Percentiles rank a stretch among this genome's conserved stretches.
phyloP scores from a whole-genome alignment of 2,113 vertebrate species.

The Thalassarche chlororhynchos region DNA sequence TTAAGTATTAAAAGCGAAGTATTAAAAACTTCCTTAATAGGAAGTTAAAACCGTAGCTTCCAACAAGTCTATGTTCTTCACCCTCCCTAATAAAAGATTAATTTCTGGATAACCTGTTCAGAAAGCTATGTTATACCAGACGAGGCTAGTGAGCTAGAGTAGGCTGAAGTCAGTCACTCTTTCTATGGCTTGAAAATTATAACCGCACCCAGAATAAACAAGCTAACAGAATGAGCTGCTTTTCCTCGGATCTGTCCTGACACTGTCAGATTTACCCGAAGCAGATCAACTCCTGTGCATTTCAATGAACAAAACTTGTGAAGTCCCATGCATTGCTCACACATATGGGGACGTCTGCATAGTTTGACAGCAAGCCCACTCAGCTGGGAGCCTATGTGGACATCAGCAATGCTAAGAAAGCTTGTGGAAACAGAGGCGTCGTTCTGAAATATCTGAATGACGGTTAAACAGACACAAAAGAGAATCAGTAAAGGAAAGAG shows the following conservation, averaged over 20 bases:
- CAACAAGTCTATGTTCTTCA: not conserved
- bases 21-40: not conserved
- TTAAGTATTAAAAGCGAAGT: not conserved
- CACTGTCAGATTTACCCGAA: not conserved
- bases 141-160: not conserved
- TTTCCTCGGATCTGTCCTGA: not conserved
- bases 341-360: not conserved
- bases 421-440: not conserved
- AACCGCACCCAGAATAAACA: not conserved
- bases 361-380: not conserved
- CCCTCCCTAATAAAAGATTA: not conserved
- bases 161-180: not conserved
- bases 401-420: not conserved
- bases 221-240: not conserved
- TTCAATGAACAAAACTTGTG: not conserved
- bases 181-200: not conserved
- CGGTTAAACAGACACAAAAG: not conserved
- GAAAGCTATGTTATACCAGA: not conserved
- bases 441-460: not conserved
- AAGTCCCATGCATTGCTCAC: not conserved
- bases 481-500: not conserved
- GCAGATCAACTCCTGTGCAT: not conserved
- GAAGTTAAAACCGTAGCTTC: not conserved
- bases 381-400: not conserved
- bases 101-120: not conserved